Conservation (phyloP, 2,797 vertebrate genomes). For the Hapalemur alaotrensis region DNA sequence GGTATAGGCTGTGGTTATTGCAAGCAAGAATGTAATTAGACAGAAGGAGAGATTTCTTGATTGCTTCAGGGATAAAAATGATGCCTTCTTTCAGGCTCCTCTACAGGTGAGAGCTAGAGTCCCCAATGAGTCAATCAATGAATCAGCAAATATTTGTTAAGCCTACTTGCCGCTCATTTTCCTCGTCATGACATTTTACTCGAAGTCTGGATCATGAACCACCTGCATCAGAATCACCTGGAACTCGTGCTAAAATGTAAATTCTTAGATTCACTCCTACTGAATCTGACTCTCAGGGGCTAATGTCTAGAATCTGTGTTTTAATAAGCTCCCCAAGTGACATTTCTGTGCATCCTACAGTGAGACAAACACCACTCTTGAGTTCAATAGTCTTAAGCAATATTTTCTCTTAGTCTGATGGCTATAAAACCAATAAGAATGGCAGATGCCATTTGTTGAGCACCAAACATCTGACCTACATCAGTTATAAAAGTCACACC, state of each 20-base stretch:
- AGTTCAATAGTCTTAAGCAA: background rate
- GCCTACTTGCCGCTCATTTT: conserved; percentile 52
- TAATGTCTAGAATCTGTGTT: conserved; percentile 38
- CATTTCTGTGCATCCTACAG: background rate
- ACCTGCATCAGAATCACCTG: conserved; percentile 64
- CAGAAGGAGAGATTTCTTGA: conserved; percentile 62
- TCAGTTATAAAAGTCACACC: background rate
- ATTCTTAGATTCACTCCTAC: conserved; percentile 34
- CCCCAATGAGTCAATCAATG: conserved; percentile 64
- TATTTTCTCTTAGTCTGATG: background rate
- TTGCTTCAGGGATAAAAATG: conserved; percentile 63
- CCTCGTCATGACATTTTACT: conserved; percentile 51
- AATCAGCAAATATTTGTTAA: conserved; percentile 67
- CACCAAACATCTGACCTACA: background rate
- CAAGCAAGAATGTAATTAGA: conserved; percentile 59
- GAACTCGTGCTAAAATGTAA: conserved; percentile 60
- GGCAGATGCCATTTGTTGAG: background rate
- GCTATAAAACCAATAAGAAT: conserved; percentile 20
- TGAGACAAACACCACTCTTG: conserved; percentile 14
- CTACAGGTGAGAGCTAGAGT: conserved; percentile 58
- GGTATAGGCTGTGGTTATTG: conserved; percentile 8
- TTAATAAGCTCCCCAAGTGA: conserved; percentile 60
- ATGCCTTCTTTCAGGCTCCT: conserved; percentile 19
- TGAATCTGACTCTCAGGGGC: conserved; percentile 30
- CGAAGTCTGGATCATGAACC: conserved; percentile 40